Conservation (phyloP, 1,140 invertebrate species). For the Drosophila yakuba region DNA sequence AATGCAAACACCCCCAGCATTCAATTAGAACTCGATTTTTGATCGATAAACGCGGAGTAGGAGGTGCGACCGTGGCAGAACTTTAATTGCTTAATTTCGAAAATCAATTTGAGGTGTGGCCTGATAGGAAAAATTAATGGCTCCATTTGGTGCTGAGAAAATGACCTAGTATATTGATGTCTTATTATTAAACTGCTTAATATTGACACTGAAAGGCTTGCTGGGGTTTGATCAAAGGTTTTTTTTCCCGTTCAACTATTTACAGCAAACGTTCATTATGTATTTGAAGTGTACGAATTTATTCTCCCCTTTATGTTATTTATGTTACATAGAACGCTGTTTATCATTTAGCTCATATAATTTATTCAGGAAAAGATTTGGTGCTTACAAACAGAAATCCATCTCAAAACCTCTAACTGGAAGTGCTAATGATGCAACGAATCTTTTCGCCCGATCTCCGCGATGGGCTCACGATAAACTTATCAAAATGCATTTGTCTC, state of each 20-base stretch:
- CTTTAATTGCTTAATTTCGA: slow-evolving; percentile 40
- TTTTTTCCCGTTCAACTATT: too few relatives aligned
- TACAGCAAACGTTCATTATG: too few relatives aligned
- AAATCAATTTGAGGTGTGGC: slow-evolving; percentile 22
- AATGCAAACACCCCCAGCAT: slow-evolving; percentile 11
- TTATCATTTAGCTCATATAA: background rate
- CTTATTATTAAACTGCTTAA: background rate
- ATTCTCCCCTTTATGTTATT: background rate
- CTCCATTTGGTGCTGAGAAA: slow-evolving; percentile 4
- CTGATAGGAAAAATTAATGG: slow-evolving; percentile 1
- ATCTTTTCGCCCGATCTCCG: slow-evolving; percentile 24
- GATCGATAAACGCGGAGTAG: slow-evolving; percentile 15
- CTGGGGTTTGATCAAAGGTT: too few relatives aligned
- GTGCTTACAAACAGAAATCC: background rate
- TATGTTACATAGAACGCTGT: background rate
- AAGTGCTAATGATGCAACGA: slow-evolving; percentile 45
- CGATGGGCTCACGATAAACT: slow-evolving; percentile 34
- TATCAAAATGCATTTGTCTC: slow-evolving; percentile 47
- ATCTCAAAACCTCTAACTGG: background rate
- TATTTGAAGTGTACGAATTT: background rate
- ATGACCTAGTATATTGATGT: background rate
- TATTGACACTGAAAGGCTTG: background rate
- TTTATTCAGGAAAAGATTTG: background rate
- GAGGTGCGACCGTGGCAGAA: slow-evolving; percentile 16
- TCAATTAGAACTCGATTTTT: slow-evolving; percentile 38